phyloP scores from a whole-genome alignment of 2,113 vertebrate genomes.

The Sphyrna mokarran region DNA sequence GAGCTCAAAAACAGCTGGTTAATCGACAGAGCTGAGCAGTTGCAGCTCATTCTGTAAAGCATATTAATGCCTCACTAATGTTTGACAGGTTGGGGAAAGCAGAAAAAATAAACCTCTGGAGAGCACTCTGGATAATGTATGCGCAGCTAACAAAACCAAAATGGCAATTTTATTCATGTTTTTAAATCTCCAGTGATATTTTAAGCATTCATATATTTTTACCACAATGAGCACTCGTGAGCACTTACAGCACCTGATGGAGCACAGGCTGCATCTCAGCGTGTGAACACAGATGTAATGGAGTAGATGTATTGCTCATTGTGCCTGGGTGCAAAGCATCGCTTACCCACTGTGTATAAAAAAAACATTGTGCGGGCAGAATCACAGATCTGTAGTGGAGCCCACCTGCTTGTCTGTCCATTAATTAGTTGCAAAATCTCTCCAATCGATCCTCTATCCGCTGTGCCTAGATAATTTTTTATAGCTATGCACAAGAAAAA shows the following conservation, averaged over 20 bases:
- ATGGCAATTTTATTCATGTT: not conserved
- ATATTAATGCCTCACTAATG: not conserved
- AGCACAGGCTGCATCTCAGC: not conserved
- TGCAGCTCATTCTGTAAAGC: not conserved
- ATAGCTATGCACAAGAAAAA: not conserved
- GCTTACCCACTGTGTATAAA: too few relatives aligned
- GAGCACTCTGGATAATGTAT: not conserved
- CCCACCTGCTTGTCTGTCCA: not conserved
- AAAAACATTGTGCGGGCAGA: not conserved
- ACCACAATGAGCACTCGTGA: not conserved
- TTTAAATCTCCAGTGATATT: not conserved
- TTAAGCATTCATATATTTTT: not conserved
- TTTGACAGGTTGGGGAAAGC: not conserved
- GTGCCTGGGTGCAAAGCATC: not conserved
- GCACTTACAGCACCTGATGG: not conserved
- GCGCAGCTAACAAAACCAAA: not conserved
- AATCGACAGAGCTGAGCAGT: not conserved
- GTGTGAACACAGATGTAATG: not conserved
- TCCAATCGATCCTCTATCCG: too few relatives aligned
- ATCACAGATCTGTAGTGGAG: not conserved
- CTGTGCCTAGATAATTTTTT: not conserved
- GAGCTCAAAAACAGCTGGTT: not conserved
- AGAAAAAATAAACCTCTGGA: not conserved
- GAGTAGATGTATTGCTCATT: not conserved
- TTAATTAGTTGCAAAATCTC: not conserved